Evolutionary conservation across 2,797 vertebrate genomes (phyloP), one percentile per base, ranked within the genome.

Genomic region (Moxostoma hubbsi): DNA sequence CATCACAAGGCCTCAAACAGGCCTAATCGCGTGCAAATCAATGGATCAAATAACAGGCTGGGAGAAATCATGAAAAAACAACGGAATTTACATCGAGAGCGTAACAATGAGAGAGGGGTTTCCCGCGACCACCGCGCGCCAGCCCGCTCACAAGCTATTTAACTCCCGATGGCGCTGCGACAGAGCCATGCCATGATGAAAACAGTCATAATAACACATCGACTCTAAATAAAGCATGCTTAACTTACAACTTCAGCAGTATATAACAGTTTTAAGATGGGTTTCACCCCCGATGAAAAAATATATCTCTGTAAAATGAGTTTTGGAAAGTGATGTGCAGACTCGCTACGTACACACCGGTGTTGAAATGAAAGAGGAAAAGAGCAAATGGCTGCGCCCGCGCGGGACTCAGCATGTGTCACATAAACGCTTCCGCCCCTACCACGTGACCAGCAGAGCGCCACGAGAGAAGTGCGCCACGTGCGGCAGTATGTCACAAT

Each of bases 371-470:
- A 81, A 76, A 86, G 88, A 89, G 77, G 90, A 85, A 92, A 91
- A 92, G 92, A 93, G 90, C 90, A 94, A 94, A 94, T 94, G 93
- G 93, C 92, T 89, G 90, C 93, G 86, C 90, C 89, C 92, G 92
- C 93, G 92, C 92, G 90, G 91, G 92, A 92, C 87, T 94, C 92
- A 86, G 92, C 90, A 88, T 90, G 92, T 85, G 85, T 83, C 90
- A 86, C 88, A 89, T 90, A 87, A 88, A 91, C 88, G 92, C 90
- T 94, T 95, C 93, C 93, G 93, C 92, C 92, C 92, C 82, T 36
- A 71, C 90, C 93, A 94, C 67, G 93, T 95, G 94, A 93, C 68
- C 65, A 9, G 3, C 5, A 4, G 4, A 43, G 2, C 2, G 15
- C 9, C 62, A 58, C 70, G 4, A 2, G 43, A 5, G 3, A 6